These are phyloP conservation scores for Zaprionus nigranus DNA, from an alignment of 1,140 invertebrate genomes.

Conservation along the genomic window DNA sequence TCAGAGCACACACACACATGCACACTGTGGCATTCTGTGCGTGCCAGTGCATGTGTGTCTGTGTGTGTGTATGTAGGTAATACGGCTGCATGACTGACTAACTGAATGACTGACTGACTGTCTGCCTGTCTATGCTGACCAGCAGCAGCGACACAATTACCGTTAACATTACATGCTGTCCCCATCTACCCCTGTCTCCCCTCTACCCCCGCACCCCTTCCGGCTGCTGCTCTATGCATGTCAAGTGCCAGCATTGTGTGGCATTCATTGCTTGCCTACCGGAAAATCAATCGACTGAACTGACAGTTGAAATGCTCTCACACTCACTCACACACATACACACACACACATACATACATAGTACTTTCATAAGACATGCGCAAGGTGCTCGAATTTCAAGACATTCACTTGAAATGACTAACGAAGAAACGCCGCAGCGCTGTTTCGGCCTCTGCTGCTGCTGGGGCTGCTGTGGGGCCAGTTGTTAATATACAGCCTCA, in stretches of 20 bases:
- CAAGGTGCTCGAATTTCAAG: slow-evolving; percentile 67
- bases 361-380: slow-evolving; percentile 66
- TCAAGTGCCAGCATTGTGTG: slow-evolving; percentile 60
- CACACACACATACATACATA: slow-evolving; percentile 8
- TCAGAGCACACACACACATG: slow-evolving; percentile 45
- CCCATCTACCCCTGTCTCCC: no score
- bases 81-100: slow-evolving; percentile 52
- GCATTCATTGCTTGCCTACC: slow-evolving; percentile 48
- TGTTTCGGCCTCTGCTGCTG: slow-evolving; percentile 28
- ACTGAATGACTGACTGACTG: not conserved
- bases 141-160: slow-evolving; percentile 68
- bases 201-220: not conserved
- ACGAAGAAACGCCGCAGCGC: slow-evolving; percentile 20
- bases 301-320: slow-evolving; percentile 52
- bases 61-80: slow-evolving; percentile 60
- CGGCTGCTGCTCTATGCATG: slow-evolving; percentile 58
- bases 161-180: slow-evolving; percentile 59
- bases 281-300: slow-evolving; percentile 79
- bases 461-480: not conserved
- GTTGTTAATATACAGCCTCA: slow-evolving; percentile 23
- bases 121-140: slow-evolving; percentile 46
- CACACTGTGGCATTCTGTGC: no score
- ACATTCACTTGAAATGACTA: slow-evolving; percentile 47
- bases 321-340: slow-evolving; percentile 6
- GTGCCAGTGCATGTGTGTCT: no score